Evolutionary conservation across 1,140 invertebrate genomes (phyloP).

Genomic region (Atta cephalotes): DNA sequence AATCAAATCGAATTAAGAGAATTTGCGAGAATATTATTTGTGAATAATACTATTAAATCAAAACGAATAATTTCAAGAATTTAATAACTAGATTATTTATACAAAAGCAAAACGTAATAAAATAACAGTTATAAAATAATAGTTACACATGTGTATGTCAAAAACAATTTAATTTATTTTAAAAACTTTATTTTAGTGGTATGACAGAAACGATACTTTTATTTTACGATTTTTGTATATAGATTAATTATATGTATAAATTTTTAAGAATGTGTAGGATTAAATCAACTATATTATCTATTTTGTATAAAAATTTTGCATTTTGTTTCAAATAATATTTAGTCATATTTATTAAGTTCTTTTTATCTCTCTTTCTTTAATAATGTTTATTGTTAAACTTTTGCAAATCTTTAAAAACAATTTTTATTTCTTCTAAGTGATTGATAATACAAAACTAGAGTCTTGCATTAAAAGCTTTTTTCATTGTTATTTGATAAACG

Average conservation of each 20-base stretch:
- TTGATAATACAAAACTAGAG: neutral
- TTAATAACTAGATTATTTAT: neutral
- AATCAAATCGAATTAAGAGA: conserved; percentile 16
- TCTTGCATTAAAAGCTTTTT: conserved; percentile 1
- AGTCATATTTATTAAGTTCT: neutral
- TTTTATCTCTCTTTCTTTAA: neutral
- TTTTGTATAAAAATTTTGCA: neutral
- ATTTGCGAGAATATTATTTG: conserved; percentile 11
- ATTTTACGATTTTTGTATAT: neutral
- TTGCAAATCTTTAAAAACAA: neutral
- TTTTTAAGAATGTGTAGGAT: neutral
- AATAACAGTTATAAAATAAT: neutral
- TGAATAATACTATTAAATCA: neutral
- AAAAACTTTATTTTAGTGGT: too few relatives aligned
- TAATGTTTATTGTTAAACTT: neutral
- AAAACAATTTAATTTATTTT: neutral
- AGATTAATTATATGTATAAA: neutral
- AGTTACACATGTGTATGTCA: neutral
- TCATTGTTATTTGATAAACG: conserved; percentile 35
- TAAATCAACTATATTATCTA: conserved; percentile 5
- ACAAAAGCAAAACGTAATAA: neutral
- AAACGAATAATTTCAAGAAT: neutral
- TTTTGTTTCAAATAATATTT: neutral
- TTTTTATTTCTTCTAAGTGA: neutral
- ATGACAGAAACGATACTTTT: neutral